These are phyloP conservation scores for Periparus ater DNA, from an alignment of 2,797 vertebrate species.

Conservation along the genomic window DNA sequence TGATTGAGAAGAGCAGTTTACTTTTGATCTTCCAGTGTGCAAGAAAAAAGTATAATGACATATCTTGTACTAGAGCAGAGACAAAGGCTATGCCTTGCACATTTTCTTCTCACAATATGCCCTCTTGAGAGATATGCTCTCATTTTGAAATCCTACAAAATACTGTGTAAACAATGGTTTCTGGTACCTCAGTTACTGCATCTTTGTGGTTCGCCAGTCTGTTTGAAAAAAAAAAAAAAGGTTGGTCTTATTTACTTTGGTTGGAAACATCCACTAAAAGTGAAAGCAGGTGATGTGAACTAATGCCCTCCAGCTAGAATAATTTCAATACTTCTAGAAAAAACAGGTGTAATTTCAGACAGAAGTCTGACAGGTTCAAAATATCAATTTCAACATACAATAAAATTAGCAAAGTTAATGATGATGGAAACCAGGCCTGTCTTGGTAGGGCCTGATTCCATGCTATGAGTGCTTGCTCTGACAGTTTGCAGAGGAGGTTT, in stretches of 20 bases:
- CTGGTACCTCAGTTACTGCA: background rate
- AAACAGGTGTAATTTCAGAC: background rate
- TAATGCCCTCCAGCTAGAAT: background rate
- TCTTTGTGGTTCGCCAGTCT: background rate
- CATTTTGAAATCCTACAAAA: background rate
- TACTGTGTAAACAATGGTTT: background rate
- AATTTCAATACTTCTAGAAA: background rate
- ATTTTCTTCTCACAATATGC: background rate
- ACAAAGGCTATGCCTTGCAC: background rate
- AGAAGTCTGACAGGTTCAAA: background rate
- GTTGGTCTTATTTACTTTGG: background rate
- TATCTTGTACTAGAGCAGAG: background rate
- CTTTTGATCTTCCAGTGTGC: background rate
- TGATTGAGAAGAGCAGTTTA: background rate
- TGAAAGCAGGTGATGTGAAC: background rate
- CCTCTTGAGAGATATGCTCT: background rate
- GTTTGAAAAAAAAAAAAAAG: background rate
- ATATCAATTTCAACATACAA: background rate
- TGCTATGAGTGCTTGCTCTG: background rate
- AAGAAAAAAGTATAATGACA: background rate
- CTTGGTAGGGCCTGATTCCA: background rate
- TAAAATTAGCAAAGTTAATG: background rate
- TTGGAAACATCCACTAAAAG: background rate
- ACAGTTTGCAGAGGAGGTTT: background rate
- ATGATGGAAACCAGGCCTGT: background rate